Evolutionary conservation across 2,888 invertebrate species (phyloP).

Genomic region (Boloria euphrosyne): DNA sequence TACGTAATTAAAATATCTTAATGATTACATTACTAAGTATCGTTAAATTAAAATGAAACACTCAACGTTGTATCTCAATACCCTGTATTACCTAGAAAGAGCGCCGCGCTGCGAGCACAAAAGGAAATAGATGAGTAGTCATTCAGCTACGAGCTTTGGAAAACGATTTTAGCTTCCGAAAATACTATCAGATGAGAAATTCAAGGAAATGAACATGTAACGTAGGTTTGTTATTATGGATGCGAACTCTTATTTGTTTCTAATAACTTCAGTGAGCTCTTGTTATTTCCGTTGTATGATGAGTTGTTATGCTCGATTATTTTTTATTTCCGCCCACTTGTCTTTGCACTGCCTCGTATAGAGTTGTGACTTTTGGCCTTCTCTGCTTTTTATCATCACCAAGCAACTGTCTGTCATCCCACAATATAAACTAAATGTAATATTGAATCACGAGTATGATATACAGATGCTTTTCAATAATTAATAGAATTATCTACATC

Average conservation of each 20-base stretch:
- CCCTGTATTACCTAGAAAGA: constrained; percentile 11
- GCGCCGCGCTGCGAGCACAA: constrained; percentile 10
- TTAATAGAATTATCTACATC: background rate
- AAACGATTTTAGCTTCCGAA: constrained; percentile 37
- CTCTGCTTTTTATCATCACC: too few relatives aligned
- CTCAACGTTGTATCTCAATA: background rate
- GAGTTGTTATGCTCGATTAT: background rate
- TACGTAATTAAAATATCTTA: too few relatives aligned
- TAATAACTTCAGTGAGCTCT: background rate
- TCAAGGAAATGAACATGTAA: constrained; percentile 27
- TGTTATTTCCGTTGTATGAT: too few relatives aligned
- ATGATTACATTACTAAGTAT: too few relatives aligned
- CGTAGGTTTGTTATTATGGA: constrained; percentile 9
- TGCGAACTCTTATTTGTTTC: background rate
- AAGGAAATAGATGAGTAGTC: constrained; percentile 49
- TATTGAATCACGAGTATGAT: background rate
- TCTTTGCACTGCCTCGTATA: too few relatives aligned
- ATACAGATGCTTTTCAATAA: background rate
- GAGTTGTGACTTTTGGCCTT: too few relatives aligned
- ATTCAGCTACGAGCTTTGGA: constrained; percentile 33
- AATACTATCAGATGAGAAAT: constrained; percentile 29
- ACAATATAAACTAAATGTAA: background rate
- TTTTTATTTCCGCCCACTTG: background rate
- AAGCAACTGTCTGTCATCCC: too few relatives aligned
- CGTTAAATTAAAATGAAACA: constrained; percentile 3